Evolutionary conservation across 2,888 invertebrate genomes (phyloP).

Genomic region (Ellobium chinense): DNA sequence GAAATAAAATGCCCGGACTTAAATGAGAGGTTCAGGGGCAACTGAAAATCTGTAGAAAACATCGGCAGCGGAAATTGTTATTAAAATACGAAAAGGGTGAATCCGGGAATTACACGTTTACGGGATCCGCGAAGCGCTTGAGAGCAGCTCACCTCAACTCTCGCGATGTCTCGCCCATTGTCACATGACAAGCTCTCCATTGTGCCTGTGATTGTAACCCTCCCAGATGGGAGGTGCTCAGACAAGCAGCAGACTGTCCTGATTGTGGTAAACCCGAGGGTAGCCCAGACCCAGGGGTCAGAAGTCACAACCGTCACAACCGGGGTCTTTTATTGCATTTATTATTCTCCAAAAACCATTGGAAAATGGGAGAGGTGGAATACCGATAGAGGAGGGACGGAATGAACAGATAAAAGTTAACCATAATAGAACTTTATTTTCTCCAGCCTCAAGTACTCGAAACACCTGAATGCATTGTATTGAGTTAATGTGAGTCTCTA

Average conservation of each 20-base stretch:
- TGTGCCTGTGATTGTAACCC: background rate
- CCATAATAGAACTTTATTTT: too few species aligned
- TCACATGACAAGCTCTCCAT: background rate
- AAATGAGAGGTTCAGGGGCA: background rate
- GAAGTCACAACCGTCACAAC: background rate
- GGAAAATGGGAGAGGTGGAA: too few species aligned
- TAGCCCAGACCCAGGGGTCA: background rate
- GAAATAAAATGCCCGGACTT: background rate
- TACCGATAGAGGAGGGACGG: too few species aligned
- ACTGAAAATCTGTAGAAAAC: background rate
- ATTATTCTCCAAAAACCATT: too few species aligned
- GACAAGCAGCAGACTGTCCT: background rate
- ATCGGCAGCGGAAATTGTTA: background rate
- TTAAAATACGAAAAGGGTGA: background rate
- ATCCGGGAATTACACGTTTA: slow-evolving; percentile 4
- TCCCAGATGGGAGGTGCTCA: background rate
- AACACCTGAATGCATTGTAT: too few species aligned
- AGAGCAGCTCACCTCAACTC: background rate
- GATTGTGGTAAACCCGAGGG: background rate
- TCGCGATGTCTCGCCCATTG: slow-evolving; percentile 9
- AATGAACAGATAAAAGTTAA: too few species aligned
- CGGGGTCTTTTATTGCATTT: too few species aligned
- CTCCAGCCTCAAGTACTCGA: too few species aligned
- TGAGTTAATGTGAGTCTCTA: too few species aligned
- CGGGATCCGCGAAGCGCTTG: background rate